Evolutionary conservation across 2,113 vertebrate genomes (phyloP).

Genomic region (Xiphophorus maculatus): DNA sequence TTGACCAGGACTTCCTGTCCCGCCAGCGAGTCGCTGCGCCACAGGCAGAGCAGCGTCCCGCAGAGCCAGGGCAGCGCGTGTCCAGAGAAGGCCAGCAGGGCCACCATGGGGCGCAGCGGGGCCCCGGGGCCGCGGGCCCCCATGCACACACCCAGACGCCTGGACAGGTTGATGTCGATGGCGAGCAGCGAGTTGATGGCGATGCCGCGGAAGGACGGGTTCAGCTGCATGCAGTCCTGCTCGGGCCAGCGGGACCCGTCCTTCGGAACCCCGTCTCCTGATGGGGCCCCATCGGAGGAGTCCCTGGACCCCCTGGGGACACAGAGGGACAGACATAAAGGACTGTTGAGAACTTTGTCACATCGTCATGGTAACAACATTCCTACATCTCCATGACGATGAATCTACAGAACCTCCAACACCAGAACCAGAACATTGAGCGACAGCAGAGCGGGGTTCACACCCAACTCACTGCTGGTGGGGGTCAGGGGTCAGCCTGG

Average conservation of each 20-base stretch:
- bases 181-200: constrained; percentile 92
- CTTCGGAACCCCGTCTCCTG: constrained; percentile 74
- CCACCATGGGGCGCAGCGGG: constrained; percentile 88
- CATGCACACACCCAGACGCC: constrained; percentile 88
- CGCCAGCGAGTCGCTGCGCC: constrained; percentile 89
- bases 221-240: constrained; percentile 96
- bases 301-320: constrained; percentile 45
- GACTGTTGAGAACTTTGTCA: too few species aligned
- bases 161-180: constrained; percentile 93
- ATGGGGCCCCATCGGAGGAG: constrained; percentile 31
- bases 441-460: too few species aligned
- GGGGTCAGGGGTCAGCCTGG: background rate
- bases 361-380: background rate
- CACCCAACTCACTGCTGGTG: too few species aligned
- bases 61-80: constrained; percentile 90
- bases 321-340: background rate
- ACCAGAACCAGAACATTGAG: too few species aligned
- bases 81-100: constrained; percentile 88
- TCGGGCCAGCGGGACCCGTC: constrained; percentile 86
- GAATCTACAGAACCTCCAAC: background rate
- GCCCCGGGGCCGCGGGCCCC: constrained; percentile 83
- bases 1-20: constrained; percentile 95
- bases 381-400: background rate
- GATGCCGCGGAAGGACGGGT: constrained; percentile 91
- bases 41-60: constrained; percentile 88